Conservation (phyloP, 2,797 vertebrate species). For the Enteromius mattozi region DNA sequence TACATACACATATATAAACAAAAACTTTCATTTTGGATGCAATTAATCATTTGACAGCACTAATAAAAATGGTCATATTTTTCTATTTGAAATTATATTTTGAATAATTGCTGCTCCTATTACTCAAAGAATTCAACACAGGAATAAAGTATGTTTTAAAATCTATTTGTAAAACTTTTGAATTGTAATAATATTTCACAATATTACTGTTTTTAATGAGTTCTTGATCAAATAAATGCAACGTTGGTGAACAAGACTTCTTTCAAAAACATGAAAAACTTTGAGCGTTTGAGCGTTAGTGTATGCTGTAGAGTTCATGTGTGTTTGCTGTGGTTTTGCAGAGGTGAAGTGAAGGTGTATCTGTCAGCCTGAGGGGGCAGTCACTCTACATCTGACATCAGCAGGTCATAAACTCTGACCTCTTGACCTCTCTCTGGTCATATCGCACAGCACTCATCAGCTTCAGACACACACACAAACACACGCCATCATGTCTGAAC, state of each 20-base stretch:
- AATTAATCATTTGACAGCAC: no score
- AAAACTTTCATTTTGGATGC: no score
- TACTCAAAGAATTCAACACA: no score
- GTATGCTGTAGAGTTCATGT: slow-evolving; percentile 10
- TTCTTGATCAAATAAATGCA: background rate
- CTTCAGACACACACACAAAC: slow-evolving; percentile 23
- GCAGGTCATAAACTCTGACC: slow-evolving; percentile 67
- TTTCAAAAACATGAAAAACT: background rate
- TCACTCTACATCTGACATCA: slow-evolving; percentile 71
- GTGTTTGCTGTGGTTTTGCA: background rate
- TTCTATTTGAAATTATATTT: no score
- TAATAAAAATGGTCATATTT: background rate
- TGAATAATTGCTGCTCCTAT: no score
- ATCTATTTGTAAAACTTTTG: background rate
- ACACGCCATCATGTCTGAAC: background rate
- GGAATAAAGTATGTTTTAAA: background rate
- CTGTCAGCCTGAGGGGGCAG: slow-evolving; percentile 63
- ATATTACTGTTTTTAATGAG: background rate
- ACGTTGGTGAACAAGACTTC: background rate
- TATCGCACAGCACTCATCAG: slow-evolving; percentile 35
- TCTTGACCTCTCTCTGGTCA: slow-evolving; percentile 24
- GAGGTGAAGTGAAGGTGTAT: slow-evolving; percentile 52
- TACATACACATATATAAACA: no score
- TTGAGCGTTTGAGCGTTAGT: background rate
- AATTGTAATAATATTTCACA: background rate